Conservation (phyloP, 2,113 vertebrate genomes). For the Clarias macrocephalus region DNA sequence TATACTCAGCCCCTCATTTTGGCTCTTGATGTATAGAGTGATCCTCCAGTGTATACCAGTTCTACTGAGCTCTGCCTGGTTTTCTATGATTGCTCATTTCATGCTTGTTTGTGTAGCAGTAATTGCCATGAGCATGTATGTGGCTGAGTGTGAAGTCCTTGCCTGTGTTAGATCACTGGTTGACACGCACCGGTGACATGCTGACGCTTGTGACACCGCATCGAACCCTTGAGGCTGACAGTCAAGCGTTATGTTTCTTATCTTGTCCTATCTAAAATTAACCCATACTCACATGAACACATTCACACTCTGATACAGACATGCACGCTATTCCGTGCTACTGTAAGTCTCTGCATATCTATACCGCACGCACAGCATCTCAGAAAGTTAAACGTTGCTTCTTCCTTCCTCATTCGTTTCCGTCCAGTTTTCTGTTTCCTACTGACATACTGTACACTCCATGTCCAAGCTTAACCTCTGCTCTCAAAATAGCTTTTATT, state of each 20-base stretch:
- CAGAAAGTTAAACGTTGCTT: not conserved
- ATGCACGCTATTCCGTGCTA: not conserved
- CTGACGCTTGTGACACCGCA: slow-evolving; percentile 3
- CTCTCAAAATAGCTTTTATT: not conserved
- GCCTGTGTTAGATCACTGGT: not conserved
- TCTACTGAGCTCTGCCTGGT: slow-evolving; percentile 4
- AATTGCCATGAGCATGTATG: slow-evolving; percentile 12
- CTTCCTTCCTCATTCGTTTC: not conserved
- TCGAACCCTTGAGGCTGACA: not conserved
- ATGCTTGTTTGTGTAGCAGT: slow-evolving; percentile 8
- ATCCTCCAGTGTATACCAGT: not conserved
- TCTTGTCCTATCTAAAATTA: slow-evolving; percentile 7
- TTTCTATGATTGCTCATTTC: slow-evolving; percentile 13
- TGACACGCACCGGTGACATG: not conserved
- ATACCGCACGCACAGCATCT: not conserved
- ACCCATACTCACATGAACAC: not conserved
- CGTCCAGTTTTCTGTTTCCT: not conserved
- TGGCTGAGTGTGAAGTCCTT: slow-evolving; percentile 1
- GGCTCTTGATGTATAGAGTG: slow-evolving; percentile 16
- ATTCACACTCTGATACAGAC: not conserved
- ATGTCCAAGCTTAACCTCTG: not conserved
- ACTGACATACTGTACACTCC: not conserved
- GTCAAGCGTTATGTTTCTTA: slow-evolving; percentile 1
- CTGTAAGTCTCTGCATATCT: not conserved
- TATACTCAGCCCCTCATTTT: not conserved